These are phyloP conservation scores for Coecobrya sp. DNA, from an alignment of 2,888 invertebrate species.

Conservation along the genomic window DNA sequence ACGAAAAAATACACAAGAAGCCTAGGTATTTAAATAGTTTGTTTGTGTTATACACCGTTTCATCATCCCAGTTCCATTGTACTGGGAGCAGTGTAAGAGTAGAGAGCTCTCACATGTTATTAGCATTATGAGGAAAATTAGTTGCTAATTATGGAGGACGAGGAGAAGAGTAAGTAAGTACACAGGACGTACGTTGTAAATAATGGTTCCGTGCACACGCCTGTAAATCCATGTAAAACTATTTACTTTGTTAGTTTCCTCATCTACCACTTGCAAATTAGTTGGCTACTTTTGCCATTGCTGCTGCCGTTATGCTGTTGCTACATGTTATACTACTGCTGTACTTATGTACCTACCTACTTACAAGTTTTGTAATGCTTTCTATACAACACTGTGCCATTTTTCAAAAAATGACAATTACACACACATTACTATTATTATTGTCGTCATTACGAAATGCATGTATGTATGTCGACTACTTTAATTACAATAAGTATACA, in stretches of 20 bases:
- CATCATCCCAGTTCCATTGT: neutral
- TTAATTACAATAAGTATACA: conserved; percentile 46
- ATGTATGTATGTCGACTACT: conserved; percentile 6
- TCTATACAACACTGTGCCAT: neutral
- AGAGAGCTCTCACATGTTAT: conserved; percentile 8
- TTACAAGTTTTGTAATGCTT: neutral
- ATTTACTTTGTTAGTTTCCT: conserved; percentile 30
- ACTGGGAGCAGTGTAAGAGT: neutral
- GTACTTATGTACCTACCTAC: neutral
- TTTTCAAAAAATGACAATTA: conserved; percentile 35
- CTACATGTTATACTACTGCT: neutral
- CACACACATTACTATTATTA: conserved; percentile 29
- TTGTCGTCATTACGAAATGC: neutral
- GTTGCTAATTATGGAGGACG: conserved; percentile 49
- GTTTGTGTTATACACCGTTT: neutral
- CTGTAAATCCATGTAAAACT: conserved; percentile 36
- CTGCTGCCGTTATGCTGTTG: neutral
- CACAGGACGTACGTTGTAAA: conserved; percentile 12
- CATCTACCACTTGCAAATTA: conserved; percentile 15
- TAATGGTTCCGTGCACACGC: conserved; percentile 53
- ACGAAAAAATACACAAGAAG: neutral
- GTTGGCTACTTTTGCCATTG: neutral
- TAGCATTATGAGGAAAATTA: conserved; percentile 44
- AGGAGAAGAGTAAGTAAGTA: conserved; percentile 20
- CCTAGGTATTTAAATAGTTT: conserved; percentile 7